phyloP scores from a whole-genome alignment of 1,140 invertebrate species.

The Pristionchus pacificus region DNA sequence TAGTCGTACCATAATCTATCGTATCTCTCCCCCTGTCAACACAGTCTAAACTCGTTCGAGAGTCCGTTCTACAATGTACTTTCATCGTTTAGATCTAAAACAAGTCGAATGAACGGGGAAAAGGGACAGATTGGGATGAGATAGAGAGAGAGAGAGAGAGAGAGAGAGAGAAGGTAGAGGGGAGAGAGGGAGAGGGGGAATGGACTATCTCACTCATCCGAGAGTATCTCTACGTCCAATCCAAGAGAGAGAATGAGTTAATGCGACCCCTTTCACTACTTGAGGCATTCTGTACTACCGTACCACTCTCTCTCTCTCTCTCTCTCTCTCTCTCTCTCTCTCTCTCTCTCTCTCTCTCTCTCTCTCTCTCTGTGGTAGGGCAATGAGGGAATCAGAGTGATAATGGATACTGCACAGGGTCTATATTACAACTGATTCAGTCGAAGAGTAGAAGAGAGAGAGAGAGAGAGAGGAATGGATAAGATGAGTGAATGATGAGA shows the following conservation, averaged over 20 bases:
- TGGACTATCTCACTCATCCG: conserved; percentile 1
- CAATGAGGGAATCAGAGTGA: conserved; percentile 2
- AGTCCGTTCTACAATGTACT: neutral
- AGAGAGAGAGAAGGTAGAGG: neutral
- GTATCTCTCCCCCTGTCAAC: conserved; percentile 5
- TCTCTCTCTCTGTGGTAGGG: conserved; percentile 2
- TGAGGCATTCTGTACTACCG: neutral
- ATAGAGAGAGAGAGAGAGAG: neutral
- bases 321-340: conserved; percentile 3
- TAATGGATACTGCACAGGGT: neutral
- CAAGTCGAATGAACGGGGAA: conserved; percentile 9
- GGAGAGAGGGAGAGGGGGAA: neutral
- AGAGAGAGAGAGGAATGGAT: too few species aligned
- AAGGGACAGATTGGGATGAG: neutral
- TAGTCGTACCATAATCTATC: neutral
- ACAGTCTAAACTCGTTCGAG: neutral
- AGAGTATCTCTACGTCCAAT: conserved; percentile 1
- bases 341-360: neutral
- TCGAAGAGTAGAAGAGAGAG: too few species aligned
- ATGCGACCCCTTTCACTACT: neutral
- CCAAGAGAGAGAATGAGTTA: neutral
- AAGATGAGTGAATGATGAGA: too few species aligned
- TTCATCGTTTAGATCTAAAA: too few species aligned
- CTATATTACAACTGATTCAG: too few species aligned
- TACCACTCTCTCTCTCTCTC: neutral